Evolutionary conservation across 92 coral and sea anemone genomes (phyloP).

Genomic region (Palythoa grandis): DNA sequence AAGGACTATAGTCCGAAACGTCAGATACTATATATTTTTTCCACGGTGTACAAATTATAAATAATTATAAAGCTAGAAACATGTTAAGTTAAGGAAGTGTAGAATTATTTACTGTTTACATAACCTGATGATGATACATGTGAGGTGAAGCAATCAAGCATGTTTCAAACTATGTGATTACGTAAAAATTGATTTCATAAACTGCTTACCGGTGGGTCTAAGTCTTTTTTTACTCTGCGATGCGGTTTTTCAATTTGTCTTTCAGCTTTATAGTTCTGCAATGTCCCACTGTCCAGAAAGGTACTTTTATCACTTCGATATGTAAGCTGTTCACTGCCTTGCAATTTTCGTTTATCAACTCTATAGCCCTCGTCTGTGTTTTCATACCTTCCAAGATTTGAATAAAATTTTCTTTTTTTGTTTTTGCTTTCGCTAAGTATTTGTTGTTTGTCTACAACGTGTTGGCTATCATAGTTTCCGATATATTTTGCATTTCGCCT

Average conservation of each 20-base stretch:
- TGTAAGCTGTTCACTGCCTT: background rate
- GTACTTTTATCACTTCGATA: background rate
- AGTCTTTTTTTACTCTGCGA: conserved; percentile 32
- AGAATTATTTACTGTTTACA: too few species aligned
- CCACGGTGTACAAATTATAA: too few species aligned
- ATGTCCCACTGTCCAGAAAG: background rate
- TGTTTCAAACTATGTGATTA: too few species aligned
- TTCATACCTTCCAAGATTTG: background rate
- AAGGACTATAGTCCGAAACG: background rate
- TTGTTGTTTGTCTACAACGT: conserved; percentile 29
- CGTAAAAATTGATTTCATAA: background rate
- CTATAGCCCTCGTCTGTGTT: background rate
- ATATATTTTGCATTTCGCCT: conserved; percentile 8
- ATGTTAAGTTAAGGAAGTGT: too few species aligned
- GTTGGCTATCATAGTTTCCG: background rate
- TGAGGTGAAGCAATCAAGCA: too few species aligned
- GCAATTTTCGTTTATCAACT: conserved; percentile 11
- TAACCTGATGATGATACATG: too few species aligned
- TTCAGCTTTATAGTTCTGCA: background rate
- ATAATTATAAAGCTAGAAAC: too few species aligned
- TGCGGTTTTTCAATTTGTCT: background rate
- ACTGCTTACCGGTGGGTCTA: conserved; percentile 15
- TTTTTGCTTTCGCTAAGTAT: background rate
- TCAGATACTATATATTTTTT: too few species aligned
- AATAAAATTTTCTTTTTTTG: background rate